Conservation (phyloP, 1,140 invertebrate genomes). For the Lanistes nyassanus region DNA sequence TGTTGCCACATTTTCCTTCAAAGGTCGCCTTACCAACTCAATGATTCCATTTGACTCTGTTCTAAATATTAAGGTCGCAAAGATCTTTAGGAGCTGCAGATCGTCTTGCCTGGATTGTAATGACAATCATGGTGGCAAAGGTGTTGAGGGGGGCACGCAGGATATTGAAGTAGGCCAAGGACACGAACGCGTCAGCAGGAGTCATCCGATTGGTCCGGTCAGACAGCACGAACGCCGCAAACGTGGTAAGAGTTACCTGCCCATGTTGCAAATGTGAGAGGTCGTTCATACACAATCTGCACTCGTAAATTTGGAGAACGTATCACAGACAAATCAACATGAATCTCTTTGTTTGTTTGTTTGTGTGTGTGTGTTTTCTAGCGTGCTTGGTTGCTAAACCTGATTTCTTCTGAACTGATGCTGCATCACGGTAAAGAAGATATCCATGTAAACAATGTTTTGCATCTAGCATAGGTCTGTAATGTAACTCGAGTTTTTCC, state of each 20-base stretch:
- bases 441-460: too few relatives aligned
- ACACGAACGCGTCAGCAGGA: constrained; percentile 82
- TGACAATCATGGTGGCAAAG: constrained; percentile 69
- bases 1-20: too few relatives aligned
- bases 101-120: constrained; percentile 51
- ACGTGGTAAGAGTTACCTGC: constrained; percentile 57
- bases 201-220: constrained; percentile 57
- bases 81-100: too few relatives aligned
- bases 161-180: constrained; percentile 96
- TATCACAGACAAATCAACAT: too few relatives aligned
- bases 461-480: neutral
- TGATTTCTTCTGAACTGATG: too few relatives aligned
- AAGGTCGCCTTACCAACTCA: too few relatives aligned
- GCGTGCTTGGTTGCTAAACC: neutral
- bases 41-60: too few relatives aligned
- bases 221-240: constrained; percentile 15
- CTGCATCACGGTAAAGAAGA: too few relatives aligned
- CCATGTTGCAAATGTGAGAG: too few relatives aligned
- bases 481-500: neutral
- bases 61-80: too few relatives aligned
- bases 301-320: too few relatives aligned
- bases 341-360: neutral
- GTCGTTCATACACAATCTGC: too few relatives aligned
- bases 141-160: constrained; percentile 83
- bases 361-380: neutral